A percentile compares a stretch with the other conserved stretches of the same genome.
These are phyloP conservation scores for Anastrepha ludens DNA, from an alignment of 1,140 invertebrate genomes.

Conservation along the genomic window DNA sequence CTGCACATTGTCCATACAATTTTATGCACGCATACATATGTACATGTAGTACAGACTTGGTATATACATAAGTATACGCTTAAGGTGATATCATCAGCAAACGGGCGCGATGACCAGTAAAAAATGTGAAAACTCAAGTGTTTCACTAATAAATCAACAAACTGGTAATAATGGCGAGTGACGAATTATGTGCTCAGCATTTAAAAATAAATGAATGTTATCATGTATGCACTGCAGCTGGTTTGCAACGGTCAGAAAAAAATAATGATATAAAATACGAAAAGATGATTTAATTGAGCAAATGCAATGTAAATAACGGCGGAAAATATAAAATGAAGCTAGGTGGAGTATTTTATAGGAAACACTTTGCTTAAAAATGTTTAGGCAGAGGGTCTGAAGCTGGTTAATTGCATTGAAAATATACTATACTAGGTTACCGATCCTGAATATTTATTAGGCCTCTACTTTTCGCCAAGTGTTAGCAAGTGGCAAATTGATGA, in stretches of 20 bases:
- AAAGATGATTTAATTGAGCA: neutral
- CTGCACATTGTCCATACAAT: neutral
- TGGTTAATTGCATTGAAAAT: too few relatives aligned
- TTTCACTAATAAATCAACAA: conserved; percentile 44
- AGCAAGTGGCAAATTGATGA: too few relatives aligned
- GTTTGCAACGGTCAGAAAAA: neutral
- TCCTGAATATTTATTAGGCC: too few relatives aligned
- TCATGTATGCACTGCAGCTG: neutral
- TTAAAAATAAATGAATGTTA: conserved; percentile 45
- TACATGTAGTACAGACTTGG: neutral
- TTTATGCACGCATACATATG: neutral
- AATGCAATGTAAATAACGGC: too few relatives aligned
- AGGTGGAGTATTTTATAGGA: too few relatives aligned
- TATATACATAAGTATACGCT: too few relatives aligned
- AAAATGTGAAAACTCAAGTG: conserved; percentile 26
- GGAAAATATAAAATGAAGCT: too few relatives aligned
- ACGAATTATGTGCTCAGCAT: conserved; percentile 22
- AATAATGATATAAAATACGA: neutral
- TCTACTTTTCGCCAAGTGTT: too few relatives aligned
- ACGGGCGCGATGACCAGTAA: neutral
- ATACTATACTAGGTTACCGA: too few relatives aligned
- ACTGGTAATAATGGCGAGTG: neutral
- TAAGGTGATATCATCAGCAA: neutral
- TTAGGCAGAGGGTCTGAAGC: too few relatives aligned
- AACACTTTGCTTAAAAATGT: too few relatives aligned